These are phyloP conservation scores for Criorhina ranunculi DNA, from an alignment of 2,888 invertebrate species.

Conservation along the genomic window DNA sequence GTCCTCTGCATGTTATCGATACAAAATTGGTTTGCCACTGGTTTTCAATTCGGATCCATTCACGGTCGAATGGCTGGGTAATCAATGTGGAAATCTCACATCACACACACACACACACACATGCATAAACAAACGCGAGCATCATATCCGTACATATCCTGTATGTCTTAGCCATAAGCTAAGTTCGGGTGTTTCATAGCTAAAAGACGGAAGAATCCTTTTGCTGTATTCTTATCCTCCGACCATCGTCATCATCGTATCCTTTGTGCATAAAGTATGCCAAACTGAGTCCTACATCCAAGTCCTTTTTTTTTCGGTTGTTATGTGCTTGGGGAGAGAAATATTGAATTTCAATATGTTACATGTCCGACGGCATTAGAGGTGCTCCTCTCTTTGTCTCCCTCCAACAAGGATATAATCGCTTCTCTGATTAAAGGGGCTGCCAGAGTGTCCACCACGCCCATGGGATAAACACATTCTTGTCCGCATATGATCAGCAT, in stretches of 20 bases:
- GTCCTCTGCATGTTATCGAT: constrained; percentile 25
- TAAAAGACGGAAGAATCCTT: constrained; percentile 42
- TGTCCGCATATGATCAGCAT: constrained; percentile 54
- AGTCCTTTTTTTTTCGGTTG: constrained; percentile 5
- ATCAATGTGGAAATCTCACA: constrained; percentile 63
- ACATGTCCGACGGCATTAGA: constrained; percentile 54
- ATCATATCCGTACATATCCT: constrained; percentile 4
- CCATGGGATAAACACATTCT: constrained; percentile 55
- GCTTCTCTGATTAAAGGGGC: constrained; percentile 61
- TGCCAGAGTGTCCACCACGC: constrained; percentile 35
- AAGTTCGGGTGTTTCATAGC: neutral
- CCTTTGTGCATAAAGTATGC: constrained; percentile 56
- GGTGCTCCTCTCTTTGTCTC: neutral
- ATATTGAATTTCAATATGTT: constrained; percentile 72
- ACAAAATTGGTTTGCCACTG: constrained; percentile 59
- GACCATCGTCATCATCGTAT: constrained; percentile 15
- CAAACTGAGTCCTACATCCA: constrained; percentile 9
- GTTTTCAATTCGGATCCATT: constrained; percentile 67
- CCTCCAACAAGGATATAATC: constrained; percentile 60
- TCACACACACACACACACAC: constrained; percentile 24
- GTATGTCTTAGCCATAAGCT: constrained; percentile 26
- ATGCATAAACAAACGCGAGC: neutral
- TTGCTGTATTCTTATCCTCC: constrained; percentile 1
- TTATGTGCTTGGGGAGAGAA: neutral
- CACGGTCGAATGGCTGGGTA: constrained; percentile 61